Evolutionary conservation across 2,113 vertebrate species (phyloP), one percentile per base, ranked within the genome.

Genomic region (Pluvianellus socialis): DNA sequence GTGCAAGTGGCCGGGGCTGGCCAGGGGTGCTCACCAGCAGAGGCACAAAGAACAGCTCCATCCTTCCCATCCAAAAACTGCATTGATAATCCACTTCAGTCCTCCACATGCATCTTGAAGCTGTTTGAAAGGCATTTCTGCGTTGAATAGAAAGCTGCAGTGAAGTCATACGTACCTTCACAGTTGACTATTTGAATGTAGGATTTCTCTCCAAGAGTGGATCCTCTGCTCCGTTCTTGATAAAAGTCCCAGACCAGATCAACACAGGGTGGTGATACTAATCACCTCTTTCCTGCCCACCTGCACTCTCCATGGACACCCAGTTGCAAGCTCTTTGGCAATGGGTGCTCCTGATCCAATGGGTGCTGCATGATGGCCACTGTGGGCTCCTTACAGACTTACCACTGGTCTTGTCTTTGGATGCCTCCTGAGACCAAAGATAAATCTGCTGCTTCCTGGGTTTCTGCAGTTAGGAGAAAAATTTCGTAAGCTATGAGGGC

Each of bases 1-100:
- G 32, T 14, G 19, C 0, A 0, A 63, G 5, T 14, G 49, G 70
- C 26, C 0, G 0, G 44, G n/a, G 49, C n/a, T 65, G 49, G 56
- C 32, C 2, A 4, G 16, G 14, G 8, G 13, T 58, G 28, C 14
- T 75, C 49, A 30, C 24, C 32, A 40, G 55, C 32, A 63, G 35
- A 61, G 70, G 33, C 13, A 33, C 35, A 52, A 40, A 45, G 10
- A 65, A 33, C 56, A 81, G 44, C n/a, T 76, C 21, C 4, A 56
- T 27, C 30, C n/a, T 86, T 59, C n/a, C 50, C 28, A 28, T n/a
- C 24, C 17, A 28, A 24, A 76, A 28, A 4, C 33, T 47, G 18
- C 65, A 24, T 38, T 59, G 47, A 28, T 14, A 2, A 2, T 4
- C 12, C 12, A 23, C 44, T 53, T 81, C 70, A 35, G 56, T 23